A percentile compares a stretch with the other conserved stretches of the same genome.
These are phyloP conservation scores for Tolypeutes matacus DNA, from an alignment of 2,797 vertebrate genomes.

Conservation along the genomic window DNA sequence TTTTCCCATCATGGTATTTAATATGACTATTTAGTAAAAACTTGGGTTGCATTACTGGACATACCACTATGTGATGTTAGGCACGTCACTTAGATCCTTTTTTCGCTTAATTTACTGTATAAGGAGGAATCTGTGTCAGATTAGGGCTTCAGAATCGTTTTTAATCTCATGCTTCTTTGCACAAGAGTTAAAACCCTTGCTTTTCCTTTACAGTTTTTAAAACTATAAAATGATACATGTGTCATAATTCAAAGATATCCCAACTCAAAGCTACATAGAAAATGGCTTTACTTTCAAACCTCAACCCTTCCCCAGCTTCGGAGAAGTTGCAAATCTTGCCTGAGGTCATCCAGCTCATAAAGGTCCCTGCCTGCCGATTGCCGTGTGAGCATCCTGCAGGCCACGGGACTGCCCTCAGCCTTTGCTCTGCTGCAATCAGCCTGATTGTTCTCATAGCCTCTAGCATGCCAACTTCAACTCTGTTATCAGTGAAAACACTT, in stretches of 20 bases:
- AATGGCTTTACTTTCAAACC: background rate
- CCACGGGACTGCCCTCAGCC: background rate
- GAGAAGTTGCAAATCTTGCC: background rate
- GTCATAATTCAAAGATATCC: background rate
- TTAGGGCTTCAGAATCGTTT: background rate
- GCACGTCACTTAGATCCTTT: background rate
- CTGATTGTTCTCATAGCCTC: background rate
- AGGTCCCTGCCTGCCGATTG: too few relatives aligned
- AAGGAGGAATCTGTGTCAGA: background rate
- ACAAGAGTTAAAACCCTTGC: background rate
- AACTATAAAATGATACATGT: background rate
- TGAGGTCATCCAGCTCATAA: accelerated
- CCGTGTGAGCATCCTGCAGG: accelerated
- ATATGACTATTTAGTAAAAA: background rate
- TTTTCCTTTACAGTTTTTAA: background rate
- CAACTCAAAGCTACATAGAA: background rate
- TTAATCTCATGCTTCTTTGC: background rate
- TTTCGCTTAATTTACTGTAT: background rate
- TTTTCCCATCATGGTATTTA: background rate
- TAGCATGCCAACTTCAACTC: background rate
- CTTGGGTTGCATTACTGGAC: background rate
- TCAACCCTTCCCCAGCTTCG: background rate
- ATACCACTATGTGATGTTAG: background rate
- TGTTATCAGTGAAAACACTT: background rate
- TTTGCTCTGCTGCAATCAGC: background rate